Base-by-base conservation (phyloP, 2,797 vertebrate genomes). In the Malacoctenus gilli region DNA sequence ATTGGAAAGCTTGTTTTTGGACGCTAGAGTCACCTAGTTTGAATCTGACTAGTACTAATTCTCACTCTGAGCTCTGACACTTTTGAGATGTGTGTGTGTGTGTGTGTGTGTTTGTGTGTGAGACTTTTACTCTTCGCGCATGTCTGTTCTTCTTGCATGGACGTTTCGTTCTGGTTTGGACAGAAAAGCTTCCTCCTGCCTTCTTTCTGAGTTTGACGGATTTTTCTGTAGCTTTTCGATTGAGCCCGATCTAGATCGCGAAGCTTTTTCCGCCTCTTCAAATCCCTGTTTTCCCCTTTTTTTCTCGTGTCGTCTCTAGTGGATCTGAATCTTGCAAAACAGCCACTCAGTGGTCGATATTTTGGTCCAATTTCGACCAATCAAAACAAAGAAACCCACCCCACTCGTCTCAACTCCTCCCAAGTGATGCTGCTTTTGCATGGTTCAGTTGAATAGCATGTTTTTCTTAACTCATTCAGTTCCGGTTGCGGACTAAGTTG, bases 131-230 rank as follows among this genome's bases (percentile, higher is more conserved):
- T 83, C 84, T 79, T 91, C 86, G 88, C 90, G 95, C 96, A 98
- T 96, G 96, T 91, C 90, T 94, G 90, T 92, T 94, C 85, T 91
- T 94, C 93, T 95, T 97, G 96, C 91, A 93, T 92, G 92, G 82
- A 86, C 52, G 81, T 79, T 85, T 85, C 12, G 6, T 80, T 79
- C 77, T 87, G 76, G 86, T 84, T 86, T 87, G 75, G 53, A 79
- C 53, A 15, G 72, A 79, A 78, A 53, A 75, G 66, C 75, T 76
- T 87, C 82, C 71, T 59, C 59, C 60, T 7, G 68, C 60, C 55
- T 42, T 40, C 58, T 31, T 65, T 49, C 60, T 72, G 63, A 70
- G 70, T 86, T 82, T 59, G 75, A 84, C 80, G 20, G 56, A 66
- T 80, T 85, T 82, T 82, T 81, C 71, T 67, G 25, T 81, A 84